Evolutionary conservation across 1,140 invertebrate species (phyloP), one percentile per base, ranked within the genome.

Genomic region (Rhynchophorus ferrugineus): DNA sequence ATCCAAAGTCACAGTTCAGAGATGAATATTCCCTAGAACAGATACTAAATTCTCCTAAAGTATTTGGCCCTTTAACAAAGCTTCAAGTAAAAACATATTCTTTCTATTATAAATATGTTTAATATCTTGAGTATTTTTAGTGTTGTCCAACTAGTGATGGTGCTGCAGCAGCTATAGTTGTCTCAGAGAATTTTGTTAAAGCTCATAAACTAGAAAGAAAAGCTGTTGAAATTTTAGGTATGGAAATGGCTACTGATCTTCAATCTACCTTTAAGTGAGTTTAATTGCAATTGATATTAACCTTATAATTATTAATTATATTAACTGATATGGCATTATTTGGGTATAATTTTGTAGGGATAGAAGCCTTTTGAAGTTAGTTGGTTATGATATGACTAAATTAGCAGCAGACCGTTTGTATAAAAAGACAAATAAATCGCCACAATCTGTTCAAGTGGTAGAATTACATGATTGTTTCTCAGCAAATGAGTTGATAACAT

Each of bases 401-500:
- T 69, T 78, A 39, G 93, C 95, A 24, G 84, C 91, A 1, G 78
- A 88, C 43, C 80, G 81, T 41, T 67, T 91, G 0, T 98, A 91
- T 60, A 66, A 75, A n/a, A 87, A 91, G 66, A 81, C 89, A 5
- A 81, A 80, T 8, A 76, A 84, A 14, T 81, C 72, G 42, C 86
- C 91, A 1, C 73, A 73, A 7, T 87, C 97, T 67, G 86, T 98
- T 2, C 79, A 98, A 74, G 95, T 99, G 0, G 80, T 99, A n/a
- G 96, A 99, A 70, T 75, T 98, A n/a, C 96, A 99, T 64, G 96
- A 99, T 69, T 99, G 96, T 73, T 99, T 99, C 73, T 95, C 95
- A 3, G 84, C 90, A 3, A 99, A 99, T 73, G 96, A 99, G 66
- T 72, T 99, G 20, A 89, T 99, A 5, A 96, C 93, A 2, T 99